Base-by-base conservation (phyloP, 2,888 invertebrate species). In the Thymelicus acteon region DNA sequence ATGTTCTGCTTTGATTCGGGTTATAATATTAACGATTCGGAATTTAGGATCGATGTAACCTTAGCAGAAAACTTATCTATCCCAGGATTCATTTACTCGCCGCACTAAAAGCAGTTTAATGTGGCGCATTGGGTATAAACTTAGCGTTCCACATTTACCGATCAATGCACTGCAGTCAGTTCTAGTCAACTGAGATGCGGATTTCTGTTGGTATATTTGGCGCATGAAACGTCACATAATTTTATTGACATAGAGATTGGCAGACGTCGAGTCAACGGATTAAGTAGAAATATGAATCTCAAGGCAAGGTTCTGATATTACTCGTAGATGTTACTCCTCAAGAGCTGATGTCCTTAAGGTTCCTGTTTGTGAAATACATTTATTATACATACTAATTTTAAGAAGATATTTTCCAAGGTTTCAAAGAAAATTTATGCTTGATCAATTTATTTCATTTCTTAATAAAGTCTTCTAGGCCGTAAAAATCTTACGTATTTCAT, bases 101-200 rank as follows among this genome's bases (percentile, higher is more conserved):
- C 37, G 24, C 39, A 64, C 24, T 58, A 31, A 70, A 52, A 58
- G 47, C 39, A 24, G 37, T 63, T 69, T 15, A 68, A 64, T 60
- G 19, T 49, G 40, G 64, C 69, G 64, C 69, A 64, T 70, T 70
- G 58, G 39, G n/a, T 60, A 70, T 60, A 48, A 70, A 63, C 62
- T 69, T 70, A 31, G 63, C 60, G 52, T 44, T 71, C 60, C 60
- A 71, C 52, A 65, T 65, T 71, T 71, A 37, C 60, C 71, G 71
- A 65, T 71, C 71, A 65, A 70, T 71, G 71, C 65, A 60, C 65
- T 65, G 71, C 71, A 71, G 70, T 52, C 49, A 64, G 60, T 71
- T 71, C 65, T 19, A 71, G 71, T 54, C 64, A 40, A 71, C 49
- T 40, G 58, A 64, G 48, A 64, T 60, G 70, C 70, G 69, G 68